Base-by-base conservation (phyloP, 2,888 invertebrate genomes). In the Drosophila emarginata region DNA sequence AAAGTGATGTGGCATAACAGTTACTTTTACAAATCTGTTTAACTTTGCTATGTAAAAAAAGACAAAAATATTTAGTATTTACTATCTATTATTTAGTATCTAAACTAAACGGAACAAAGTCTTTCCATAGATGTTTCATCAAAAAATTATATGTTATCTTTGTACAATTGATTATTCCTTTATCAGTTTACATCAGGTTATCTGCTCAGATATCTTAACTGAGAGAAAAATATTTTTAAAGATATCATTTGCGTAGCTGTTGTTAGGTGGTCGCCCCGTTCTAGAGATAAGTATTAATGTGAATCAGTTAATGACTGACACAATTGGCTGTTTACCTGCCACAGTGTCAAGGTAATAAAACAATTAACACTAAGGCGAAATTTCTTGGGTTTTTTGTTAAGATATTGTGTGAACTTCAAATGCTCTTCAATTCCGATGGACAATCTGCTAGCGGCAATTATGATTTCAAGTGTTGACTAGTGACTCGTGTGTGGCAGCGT, bases 391-490 rank as follows among this genome's bases (percentile, higher is more conserved):
- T 40, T 39, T 39, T 14, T 40, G 15, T 26, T 26, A 5, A 26
- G 7, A 7, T 40, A 15, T 53, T 12, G 11, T 53, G 7, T 32
- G 53, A 21, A 12, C n/a, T 50, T 15, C 26, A 32, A 32, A 54
- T 36, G 15, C 28, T 53, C 32, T 15, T 15, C 53, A 53, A 26
- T 53, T 32, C 4, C 32, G 11, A 53, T 32, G 28, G 15, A 2
- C 28, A 14, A 28, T 54, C 18, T 45, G 40, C 15, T 18, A 62
- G 62, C 36, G 69, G 64, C 70, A 70, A 70, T 64, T 68, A 68
- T 71, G 40, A 64, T 53, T 63, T 66, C 60, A 57, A 70, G 64
- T 71, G 63, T 50, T 64, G 77, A 61, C 67, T 56, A 52, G 61
- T 60, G 74, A 73, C 72, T 74, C 66, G 5, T 26, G 37, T 36